Conservation (phyloP, 92 coral and sea anemone species). For the Desmophyllum pertusum region DNA sequence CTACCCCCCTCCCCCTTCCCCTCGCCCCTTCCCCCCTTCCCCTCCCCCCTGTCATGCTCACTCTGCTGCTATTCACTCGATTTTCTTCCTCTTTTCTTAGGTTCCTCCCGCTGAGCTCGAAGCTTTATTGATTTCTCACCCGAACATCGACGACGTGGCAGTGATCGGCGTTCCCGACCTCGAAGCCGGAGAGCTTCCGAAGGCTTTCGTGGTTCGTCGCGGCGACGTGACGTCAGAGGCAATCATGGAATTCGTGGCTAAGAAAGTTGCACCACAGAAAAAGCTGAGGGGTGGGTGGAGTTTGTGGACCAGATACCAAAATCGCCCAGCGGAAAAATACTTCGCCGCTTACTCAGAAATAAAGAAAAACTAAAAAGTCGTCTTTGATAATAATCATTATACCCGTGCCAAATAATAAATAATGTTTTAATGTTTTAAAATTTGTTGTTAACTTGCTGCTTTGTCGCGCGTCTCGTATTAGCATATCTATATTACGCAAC, state of each 20-base stretch:
- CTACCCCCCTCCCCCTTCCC: too few relatives aligned
- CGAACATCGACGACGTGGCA: conserved; percentile 86
- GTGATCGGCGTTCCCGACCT: conserved; percentile 85
- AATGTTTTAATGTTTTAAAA: too few relatives aligned
- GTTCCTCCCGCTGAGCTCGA: conserved; percentile 95
- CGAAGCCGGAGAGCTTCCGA: conserved; percentile 80
- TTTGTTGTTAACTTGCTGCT: too few relatives aligned
- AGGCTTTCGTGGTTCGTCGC: conserved; percentile 77
- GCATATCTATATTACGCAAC: too few relatives aligned
- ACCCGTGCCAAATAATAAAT: too few relatives aligned
- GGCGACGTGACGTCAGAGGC: conserved; percentile 65
- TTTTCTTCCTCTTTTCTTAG: conserved; percentile 14
- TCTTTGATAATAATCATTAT: too few relatives aligned
- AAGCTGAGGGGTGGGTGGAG: conserved; percentile 84
- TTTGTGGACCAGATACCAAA: conserved; percentile 84
- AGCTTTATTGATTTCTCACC: conserved; percentile 77
- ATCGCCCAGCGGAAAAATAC: conserved; percentile 75
- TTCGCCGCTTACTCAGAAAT: conserved; percentile 59
- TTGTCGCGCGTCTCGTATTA: too few relatives aligned
- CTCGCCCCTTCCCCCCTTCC: too few relatives aligned
- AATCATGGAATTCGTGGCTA: conserved; percentile 52
- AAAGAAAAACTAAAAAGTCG: neutral
- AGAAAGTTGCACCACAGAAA: conserved; percentile 75
- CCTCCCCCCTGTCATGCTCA: too few relatives aligned
- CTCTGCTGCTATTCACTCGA: too few relatives aligned